Percentiles rank a stretch among this genome's conserved stretches.
phyloP scores from a whole-genome alignment of 2,113 vertebrate species.

The Petroica traversi region DNA sequence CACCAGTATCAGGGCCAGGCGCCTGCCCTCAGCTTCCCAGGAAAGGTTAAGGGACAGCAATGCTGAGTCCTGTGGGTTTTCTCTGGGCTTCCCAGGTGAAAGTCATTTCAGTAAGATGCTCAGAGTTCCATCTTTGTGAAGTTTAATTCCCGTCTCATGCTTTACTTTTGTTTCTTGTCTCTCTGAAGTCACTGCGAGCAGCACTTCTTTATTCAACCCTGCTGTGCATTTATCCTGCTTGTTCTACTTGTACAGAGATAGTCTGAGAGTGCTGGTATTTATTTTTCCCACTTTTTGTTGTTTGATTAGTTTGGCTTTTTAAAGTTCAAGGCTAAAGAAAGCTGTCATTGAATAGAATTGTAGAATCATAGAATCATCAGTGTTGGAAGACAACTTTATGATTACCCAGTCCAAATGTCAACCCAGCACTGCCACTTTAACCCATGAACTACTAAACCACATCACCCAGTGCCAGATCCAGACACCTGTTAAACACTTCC shows the following conservation, averaged over 20 bases:
- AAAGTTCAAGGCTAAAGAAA: not conserved
- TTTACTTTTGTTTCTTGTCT: not conserved
- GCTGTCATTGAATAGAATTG: not conserved
- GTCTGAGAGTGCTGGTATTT: not conserved
- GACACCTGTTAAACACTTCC: not conserved
- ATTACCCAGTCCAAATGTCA: not conserved
- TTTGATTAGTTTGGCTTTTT: not conserved
- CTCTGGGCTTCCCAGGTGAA: not conserved
- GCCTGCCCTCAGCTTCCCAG: not conserved
- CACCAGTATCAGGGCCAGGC: not conserved
- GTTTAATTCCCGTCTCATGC: not conserved
- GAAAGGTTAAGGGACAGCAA: not conserved
- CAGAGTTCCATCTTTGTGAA: not conserved
- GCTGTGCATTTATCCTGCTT: not conserved
- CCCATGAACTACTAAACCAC: not conserved
- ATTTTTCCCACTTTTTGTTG: not conserved
- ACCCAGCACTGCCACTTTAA: not conserved
- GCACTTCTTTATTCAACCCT: not conserved
- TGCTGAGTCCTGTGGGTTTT: not conserved
- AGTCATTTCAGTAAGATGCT: not conserved
- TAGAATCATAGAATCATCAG: not conserved
- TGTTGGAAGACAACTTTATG: not conserved
- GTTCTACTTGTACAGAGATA: not conserved
- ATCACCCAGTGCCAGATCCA: not conserved
- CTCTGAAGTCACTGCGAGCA: not conserved